phyloP scores from a whole-genome alignment of 2,797 vertebrate species.

The Microchirus variegatus region DNA sequence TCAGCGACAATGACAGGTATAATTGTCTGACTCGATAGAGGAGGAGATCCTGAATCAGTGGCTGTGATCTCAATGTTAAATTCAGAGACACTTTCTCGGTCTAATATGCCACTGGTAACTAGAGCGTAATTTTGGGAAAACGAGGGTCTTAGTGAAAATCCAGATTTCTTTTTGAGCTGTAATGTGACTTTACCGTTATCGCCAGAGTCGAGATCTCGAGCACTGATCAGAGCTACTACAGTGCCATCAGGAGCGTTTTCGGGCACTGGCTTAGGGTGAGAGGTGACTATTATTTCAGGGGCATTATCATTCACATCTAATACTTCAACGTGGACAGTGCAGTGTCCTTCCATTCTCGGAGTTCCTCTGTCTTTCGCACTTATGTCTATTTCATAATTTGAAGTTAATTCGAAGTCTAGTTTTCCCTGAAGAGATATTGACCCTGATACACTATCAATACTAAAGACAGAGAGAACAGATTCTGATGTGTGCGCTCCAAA shows the following conservation, averaged over 20 bases:
- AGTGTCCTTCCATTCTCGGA: constrained; percentile 70
- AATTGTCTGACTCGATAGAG: constrained; percentile 78
- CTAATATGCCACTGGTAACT: constrained; percentile 67
- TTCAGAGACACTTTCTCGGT: constrained; percentile 79
- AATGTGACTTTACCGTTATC: constrained; percentile 55
- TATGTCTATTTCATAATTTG: constrained; percentile 52
- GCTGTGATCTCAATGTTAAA: constrained; percentile 85
- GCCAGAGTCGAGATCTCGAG: constrained; percentile 58
- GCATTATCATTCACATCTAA: constrained; percentile 74
- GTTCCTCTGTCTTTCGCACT: constrained; percentile 70
- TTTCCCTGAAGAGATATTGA: constrained; percentile 42
- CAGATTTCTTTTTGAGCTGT: constrained; percentile 1
- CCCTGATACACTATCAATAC: constrained; percentile 26
- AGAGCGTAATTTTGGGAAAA: constrained; percentile 70
- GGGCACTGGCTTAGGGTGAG: constrained; percentile 33
- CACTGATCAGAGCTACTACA: constrained; percentile 63
- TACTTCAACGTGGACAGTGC: constrained; percentile 58
- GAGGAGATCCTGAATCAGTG: constrained; percentile 80
- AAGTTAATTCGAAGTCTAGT: constrained; percentile 68
- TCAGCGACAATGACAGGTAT: constrained; percentile 85
- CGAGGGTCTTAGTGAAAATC: constrained; percentile 59
- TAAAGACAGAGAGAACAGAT: constrained; percentile 24
- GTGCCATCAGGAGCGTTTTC: constrained; percentile 59
- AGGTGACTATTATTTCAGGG: constrained; percentile 69
- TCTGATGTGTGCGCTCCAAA: constrained; percentile 69